phyloP scores from a whole-genome alignment of 2,113 vertebrate species.

The Mastomys natalensis region DNA sequence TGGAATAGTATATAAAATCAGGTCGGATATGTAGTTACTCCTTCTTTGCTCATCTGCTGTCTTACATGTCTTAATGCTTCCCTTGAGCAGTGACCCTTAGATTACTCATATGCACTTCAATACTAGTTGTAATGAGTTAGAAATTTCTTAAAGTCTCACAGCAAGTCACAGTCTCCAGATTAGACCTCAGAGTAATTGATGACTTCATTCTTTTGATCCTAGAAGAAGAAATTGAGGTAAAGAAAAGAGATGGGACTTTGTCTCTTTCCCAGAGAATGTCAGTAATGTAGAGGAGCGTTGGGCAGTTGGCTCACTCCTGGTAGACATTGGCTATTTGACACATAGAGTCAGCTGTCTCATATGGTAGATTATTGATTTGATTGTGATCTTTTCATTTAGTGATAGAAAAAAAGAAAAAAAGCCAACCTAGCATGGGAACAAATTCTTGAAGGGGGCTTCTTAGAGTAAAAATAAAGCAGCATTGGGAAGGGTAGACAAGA shows the following conservation, averaged over 20 bases:
- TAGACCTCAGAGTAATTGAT: background rate
- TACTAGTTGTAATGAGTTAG: constrained; percentile 5
- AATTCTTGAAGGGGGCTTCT: background rate
- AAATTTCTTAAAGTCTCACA: constrained; percentile 20
- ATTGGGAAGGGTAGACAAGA: background rate
- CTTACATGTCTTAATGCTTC: background rate
- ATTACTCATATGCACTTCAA: background rate
- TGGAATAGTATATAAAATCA: background rate
- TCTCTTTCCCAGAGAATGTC: background rate
- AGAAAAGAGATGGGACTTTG: background rate
- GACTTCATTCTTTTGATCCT: background rate
- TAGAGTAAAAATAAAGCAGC: background rate
- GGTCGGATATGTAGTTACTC: background rate
- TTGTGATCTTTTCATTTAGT: constrained; percentile 33
- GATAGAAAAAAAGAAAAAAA: background rate
- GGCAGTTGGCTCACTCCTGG: background rate
- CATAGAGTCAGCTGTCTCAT: constrained; percentile 14
- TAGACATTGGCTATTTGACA: background rate
- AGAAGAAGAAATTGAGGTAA: constrained; percentile 24
- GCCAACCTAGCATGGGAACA: background rate
- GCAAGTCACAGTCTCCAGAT: background rate
- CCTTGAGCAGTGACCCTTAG: constrained; percentile 8
- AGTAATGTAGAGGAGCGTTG: background rate
- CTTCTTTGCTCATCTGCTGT: constrained; percentile 35
- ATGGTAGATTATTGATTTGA: constrained; percentile 21